Percentiles rank a stretch among this genome's conserved stretches.
Evolutionary conservation across 2,888 invertebrate genomes (phyloP).

Genomic region (Ligdia adustata): DNA sequence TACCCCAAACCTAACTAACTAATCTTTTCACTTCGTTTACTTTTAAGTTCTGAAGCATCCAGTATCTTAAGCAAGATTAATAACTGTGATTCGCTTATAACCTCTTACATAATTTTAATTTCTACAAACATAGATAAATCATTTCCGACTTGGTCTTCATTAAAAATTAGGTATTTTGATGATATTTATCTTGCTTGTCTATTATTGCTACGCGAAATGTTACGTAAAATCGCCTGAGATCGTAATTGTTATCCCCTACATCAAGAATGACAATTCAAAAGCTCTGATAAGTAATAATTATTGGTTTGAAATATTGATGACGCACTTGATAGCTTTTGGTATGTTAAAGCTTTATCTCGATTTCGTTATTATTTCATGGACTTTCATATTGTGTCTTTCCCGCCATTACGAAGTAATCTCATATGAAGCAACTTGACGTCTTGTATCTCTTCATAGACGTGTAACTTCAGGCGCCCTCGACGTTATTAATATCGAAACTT

Average conservation of each 20-base stretch:
- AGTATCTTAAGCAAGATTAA: constrained; percentile 5
- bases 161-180: constrained; percentile 46
- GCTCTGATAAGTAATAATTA: constrained; percentile 5
- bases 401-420: constrained; percentile 1
- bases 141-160: constrained; percentile 46
- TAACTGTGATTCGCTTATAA: constrained; percentile 18
- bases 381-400: neutral
- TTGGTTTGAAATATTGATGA: constrained; percentile 5
- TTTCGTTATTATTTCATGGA: neutral
- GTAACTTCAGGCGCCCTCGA: constrained; percentile 17
- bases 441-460: constrained; percentile 28
- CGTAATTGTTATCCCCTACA: neutral
- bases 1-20: too few species aligned
- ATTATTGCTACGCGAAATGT: constrained; percentile 24
- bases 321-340: neutral
- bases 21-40: constrained; percentile 19
- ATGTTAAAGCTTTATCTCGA: neutral
- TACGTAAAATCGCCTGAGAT: constrained; percentile 9
- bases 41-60: too few species aligned
- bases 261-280: neutral
- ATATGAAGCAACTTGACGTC: neutral
- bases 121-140: constrained; percentile 45
- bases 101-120: constrained; percentile 40
- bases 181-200: constrained; percentile 38
- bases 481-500: constrained; percentile 33